Conservation (phyloP, 2,113 vertebrate species). For the Nanorana parkeri region DNA sequence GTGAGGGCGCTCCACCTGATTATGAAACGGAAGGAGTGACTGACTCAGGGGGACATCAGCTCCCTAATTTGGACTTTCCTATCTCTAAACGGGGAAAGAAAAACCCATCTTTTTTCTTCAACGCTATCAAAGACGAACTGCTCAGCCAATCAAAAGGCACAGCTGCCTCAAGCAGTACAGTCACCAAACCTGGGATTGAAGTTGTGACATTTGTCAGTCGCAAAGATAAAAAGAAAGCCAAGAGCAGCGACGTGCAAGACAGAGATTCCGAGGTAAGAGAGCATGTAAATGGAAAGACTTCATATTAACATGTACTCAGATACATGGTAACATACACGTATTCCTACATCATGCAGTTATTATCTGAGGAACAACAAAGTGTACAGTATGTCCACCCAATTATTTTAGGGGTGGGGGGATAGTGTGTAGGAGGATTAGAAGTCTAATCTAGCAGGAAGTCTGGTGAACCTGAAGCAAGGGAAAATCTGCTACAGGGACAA, state of each 20-base stretch:
- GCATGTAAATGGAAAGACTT: neutral
- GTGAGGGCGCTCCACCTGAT: too few relatives aligned
- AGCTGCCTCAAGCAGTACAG: neutral
- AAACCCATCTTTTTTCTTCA: slow-evolving; percentile 62
- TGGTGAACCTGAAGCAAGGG: too few relatives aligned
- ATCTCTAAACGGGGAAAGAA: slow-evolving; percentile 50
- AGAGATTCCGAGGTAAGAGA: slow-evolving; percentile 60
- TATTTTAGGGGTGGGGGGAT: too few relatives aligned
- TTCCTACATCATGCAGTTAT: too few relatives aligned
- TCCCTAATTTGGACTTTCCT: neutral
- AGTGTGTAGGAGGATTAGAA: too few relatives aligned
- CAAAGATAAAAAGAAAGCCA: slow-evolving; percentile 69
- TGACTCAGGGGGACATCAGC: neutral
- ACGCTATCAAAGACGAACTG: slow-evolving; percentile 62
- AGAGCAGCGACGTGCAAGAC: slow-evolving; percentile 9
- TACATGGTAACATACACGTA: neutral
- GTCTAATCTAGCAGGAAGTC: too few relatives aligned
- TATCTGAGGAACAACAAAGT: too few relatives aligned
- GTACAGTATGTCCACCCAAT: too few relatives aligned
- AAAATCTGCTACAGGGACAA: too few relatives aligned
- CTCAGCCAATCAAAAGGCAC: neutral
- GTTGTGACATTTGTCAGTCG: slow-evolving; percentile 79
- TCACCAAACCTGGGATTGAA: slow-evolving; percentile 61
- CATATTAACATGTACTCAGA: neutral
- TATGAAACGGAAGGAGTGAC: neutral